Evolutionary conservation across 2,888 invertebrate species (phyloP).

Genomic region (Stegophylla sp.): DNA sequence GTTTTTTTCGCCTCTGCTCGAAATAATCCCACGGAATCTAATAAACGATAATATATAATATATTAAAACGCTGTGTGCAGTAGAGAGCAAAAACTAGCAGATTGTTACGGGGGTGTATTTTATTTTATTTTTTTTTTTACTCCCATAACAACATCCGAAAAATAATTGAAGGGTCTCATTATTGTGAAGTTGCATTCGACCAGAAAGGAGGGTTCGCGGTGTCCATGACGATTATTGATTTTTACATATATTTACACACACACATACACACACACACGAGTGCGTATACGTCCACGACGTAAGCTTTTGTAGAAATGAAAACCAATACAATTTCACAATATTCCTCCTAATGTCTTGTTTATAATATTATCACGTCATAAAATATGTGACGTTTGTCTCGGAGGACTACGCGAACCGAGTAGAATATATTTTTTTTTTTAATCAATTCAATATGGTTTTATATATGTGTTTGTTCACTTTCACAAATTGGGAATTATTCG

Average conservation of each 20-base stretch:
- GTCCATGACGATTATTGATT: constrained; percentile 43
- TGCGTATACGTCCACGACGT: not conserved
- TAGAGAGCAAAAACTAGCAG: constrained; percentile 15
- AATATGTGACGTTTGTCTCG: no score
- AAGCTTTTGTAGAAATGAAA: not conserved
- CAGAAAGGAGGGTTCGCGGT: constrained; percentile 7
- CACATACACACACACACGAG: not conserved
- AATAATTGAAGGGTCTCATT: constrained; percentile 54
- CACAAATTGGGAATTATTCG: no score
- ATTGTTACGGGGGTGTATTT: constrained; percentile 12
- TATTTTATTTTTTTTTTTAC: constrained; percentile 19
- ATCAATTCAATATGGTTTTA: no score
- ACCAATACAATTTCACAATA: constrained; percentile 4
- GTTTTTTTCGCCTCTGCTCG: not conserved
- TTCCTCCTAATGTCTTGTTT: not conserved
- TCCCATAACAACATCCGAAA: constrained; percentile 26
- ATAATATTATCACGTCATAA: not conserved
- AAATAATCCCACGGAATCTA: constrained; percentile 1
- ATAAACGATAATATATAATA: constrained; percentile 38
- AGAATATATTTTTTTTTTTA: no score
- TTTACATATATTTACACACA: not conserved
- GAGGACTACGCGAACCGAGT: no score
- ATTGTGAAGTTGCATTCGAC: constrained; percentile 36
- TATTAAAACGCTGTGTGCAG: constrained; percentile 10
- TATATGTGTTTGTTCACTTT: no score